Percentiles rank a stretch among this genome's conserved stretches.
phyloP scores from a whole-genome alignment of 2,113 vertebrate genomes.

The Phasianus colchicus region DNA sequence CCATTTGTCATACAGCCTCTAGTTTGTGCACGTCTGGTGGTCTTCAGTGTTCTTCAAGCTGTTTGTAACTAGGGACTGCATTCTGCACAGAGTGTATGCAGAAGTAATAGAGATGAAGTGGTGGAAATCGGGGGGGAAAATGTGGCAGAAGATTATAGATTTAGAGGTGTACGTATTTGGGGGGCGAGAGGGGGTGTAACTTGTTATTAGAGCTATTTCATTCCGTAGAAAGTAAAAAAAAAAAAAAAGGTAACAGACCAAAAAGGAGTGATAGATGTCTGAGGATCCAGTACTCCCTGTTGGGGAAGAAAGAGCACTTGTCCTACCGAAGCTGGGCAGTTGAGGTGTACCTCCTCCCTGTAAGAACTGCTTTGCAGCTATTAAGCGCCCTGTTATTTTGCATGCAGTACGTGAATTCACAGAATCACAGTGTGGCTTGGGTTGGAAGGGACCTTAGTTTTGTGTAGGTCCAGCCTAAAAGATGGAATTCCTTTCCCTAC shows the following conservation, averaged over 20 bases:
- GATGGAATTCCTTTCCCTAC: background rate
- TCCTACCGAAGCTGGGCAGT: fast-evolving
- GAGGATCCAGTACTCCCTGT: background rate
- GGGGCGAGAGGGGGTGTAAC: background rate
- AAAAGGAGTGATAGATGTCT: background rate
- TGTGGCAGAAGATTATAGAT: background rate
- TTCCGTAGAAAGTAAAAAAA: background rate
- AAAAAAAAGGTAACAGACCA: too few species aligned
- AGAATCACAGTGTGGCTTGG: background rate
- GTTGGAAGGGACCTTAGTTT: background rate
- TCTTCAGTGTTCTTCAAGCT: background rate
- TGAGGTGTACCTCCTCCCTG: fast-evolving
- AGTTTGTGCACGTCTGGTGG: background rate
- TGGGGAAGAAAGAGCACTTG: background rate
- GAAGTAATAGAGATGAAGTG: background rate
- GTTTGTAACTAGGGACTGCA: background rate
- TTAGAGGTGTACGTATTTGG: background rate
- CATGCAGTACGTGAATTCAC: background rate
- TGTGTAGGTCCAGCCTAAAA: background rate
- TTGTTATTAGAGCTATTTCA: background rate
- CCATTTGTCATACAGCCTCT: fast-evolving
- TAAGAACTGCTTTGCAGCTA: background rate
- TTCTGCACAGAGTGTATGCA: background rate
- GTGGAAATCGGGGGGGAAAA: background rate
- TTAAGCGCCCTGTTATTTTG: background rate